Conservation (phyloP, 2,797 vertebrate genomes). For the Cuculus canorus region DNA sequence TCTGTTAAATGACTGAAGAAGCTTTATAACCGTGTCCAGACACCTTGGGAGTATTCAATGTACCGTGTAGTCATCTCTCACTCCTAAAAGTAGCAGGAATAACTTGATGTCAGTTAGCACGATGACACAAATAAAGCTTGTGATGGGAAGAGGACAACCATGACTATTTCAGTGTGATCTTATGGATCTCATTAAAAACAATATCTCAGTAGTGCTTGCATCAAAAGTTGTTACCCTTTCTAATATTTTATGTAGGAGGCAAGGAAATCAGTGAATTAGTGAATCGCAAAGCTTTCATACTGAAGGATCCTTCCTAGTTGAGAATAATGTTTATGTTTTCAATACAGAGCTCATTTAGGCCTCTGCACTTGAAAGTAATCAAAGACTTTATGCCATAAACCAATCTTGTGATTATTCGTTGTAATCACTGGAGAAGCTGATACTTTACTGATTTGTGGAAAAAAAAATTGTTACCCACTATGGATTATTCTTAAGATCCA, state of each 20-base stretch:
- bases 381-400: background rate
- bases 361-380: background rate
- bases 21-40: background rate
- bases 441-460: background rate
- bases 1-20: background rate
- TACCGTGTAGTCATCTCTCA: background rate
- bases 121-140: background rate
- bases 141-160: background rate
- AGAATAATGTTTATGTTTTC: background rate
- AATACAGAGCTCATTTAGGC: background rate
- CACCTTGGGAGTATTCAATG: background rate
- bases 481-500: background rate
- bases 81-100: background rate
- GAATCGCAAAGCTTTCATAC: background rate
- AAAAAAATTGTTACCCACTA: background rate
- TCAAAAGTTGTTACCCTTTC: background rate
- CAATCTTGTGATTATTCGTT: background rate
- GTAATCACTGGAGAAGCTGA: background rate
- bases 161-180: background rate
- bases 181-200: background rate
- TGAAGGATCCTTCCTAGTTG: background rate
- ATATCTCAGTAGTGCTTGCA: background rate
- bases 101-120: background rate
- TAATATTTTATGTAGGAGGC: background rate
- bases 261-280: background rate